Evolutionary conservation across 2,888 invertebrate species (phyloP).

Genomic region (Criorhina ranunculi): DNA sequence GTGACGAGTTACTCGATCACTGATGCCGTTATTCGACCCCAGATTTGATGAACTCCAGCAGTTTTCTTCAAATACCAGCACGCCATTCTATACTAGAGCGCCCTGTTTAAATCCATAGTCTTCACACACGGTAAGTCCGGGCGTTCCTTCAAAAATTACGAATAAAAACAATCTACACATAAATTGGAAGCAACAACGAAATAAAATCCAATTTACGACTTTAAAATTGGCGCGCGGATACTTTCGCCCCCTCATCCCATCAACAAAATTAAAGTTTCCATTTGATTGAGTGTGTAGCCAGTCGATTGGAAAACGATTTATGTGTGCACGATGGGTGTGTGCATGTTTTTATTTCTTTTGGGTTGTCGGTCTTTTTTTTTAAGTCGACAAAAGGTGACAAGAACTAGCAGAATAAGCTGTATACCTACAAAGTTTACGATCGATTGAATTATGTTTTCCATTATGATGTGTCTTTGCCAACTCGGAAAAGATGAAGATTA

Average conservation of each 20-base stretch:
- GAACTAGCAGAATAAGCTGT: no score
- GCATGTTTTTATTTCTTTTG: no score
- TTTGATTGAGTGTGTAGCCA: conserved; percentile 32
- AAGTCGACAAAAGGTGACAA: no score
- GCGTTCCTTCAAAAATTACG: not conserved
- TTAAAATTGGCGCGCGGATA: not conserved
- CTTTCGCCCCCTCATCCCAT: conserved; percentile 3
- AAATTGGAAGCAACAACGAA: not conserved
- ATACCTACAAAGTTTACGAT: no score
- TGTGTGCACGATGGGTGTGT: conserved; percentile 13
- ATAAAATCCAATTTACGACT: conserved; percentile 23
- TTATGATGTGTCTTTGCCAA: no score
- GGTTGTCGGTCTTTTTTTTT: not conserved
- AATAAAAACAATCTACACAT: not conserved
- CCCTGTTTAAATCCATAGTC: not conserved
- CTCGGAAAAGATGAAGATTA: no score
- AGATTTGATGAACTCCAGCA: no score
- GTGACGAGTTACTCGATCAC: no score
- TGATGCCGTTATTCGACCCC: no score
- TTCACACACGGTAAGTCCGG: not conserved
- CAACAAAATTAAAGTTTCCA: conserved; percentile 26
- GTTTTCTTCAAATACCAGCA: no score
- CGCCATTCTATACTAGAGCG: not conserved
- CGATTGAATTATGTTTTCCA: no score
- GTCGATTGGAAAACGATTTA: conserved; percentile 38